phyloP scores from a whole-genome alignment of 2,113 vertebrate species.

The Epinephelus lanceolatus region DNA sequence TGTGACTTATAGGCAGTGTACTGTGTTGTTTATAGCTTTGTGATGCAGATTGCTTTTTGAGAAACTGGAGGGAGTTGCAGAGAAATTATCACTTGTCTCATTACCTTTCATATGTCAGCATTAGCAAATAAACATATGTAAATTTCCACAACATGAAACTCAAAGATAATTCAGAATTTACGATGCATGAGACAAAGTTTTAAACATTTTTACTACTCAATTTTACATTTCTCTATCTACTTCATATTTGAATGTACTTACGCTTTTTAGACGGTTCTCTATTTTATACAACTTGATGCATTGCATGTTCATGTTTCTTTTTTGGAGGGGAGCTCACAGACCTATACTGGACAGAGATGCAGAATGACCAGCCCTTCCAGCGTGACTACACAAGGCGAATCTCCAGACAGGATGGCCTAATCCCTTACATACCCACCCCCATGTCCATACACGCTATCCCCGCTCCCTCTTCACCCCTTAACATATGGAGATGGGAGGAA shows the following conservation, averaged over 20 bases:
- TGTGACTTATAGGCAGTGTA: background rate
- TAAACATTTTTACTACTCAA: background rate
- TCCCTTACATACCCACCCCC: slow-evolving; percentile 62
- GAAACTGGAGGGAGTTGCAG: background rate
- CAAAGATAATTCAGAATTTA: background rate
- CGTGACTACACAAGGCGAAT: slow-evolving; percentile 64
- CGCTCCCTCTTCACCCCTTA: slow-evolving; percentile 40
- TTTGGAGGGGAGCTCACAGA: background rate
- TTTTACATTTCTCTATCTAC: background rate
- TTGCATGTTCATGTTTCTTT: background rate
- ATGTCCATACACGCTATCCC: background rate
- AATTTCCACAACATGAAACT: background rate
- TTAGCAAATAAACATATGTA: background rate
- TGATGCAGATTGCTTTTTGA: background rate
- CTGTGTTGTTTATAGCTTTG: background rate
- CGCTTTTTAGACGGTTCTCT: background rate
- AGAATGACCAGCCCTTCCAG: slow-evolving; percentile 45
- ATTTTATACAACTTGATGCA: background rate
- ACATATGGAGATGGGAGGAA: slow-evolving; percentile 85
- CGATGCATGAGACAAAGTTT: background rate
- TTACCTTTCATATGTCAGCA: background rate
- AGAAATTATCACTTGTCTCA: background rate
- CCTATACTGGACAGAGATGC: slow-evolving; percentile 35
- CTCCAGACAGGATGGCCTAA: slow-evolving; percentile 79
- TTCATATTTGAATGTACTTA: background rate